Percentiles rank a stretch among this genome's conserved stretches.
Evolutionary conservation across 1,140 invertebrate genomes (phyloP).

Genomic region (Conus ventricosus): DNA sequence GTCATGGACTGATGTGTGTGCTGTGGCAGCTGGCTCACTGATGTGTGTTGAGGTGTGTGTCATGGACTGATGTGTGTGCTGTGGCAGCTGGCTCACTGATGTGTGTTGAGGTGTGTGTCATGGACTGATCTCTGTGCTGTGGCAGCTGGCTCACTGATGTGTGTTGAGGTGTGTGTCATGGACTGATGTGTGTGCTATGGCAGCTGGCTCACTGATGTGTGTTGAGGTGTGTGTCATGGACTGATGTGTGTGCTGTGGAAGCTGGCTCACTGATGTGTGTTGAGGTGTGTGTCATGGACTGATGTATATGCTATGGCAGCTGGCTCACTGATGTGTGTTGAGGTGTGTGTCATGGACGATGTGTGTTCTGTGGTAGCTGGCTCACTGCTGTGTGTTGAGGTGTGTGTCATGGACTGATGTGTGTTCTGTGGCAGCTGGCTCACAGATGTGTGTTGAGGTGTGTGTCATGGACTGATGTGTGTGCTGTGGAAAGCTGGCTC

Average conservation of each 20-base stretch:
- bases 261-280: background rate
- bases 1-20: background rate
- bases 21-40: no score
- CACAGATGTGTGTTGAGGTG: constrained; percentile 55
- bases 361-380: constrained; percentile 54
- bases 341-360: background rate
- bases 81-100: background rate
- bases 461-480: background rate
- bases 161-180: background rate
- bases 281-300: background rate
- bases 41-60: background rate
- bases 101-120: background rate
- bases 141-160: background rate
- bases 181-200: no score
- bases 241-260: no score
- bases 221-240: background rate
- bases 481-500: constrained; percentile 26
- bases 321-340: background rate
- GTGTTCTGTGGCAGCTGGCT: constrained; percentile 57
- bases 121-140: no score
- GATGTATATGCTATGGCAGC: no score
- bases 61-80: no score
- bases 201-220: background rate
- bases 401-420: background rate
- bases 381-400: constrained; percentile 46